Conservation (phyloP, 64 coral and sea anemone genomes). For the Montipora capricornis region DNA sequence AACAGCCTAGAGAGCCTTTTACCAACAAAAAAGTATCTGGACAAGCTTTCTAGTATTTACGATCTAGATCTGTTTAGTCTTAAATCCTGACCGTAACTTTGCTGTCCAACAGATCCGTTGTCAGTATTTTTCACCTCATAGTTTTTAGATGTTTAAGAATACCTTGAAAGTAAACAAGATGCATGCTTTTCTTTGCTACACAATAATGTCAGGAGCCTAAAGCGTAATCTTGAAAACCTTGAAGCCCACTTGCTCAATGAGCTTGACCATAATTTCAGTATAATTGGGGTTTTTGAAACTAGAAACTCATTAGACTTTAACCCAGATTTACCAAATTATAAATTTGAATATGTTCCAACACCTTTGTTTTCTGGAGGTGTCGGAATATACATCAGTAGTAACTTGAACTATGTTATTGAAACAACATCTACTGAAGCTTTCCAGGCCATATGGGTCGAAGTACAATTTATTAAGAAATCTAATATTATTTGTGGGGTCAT, state of each 20-base stretch:
- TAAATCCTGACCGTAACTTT: slow-evolving; percentile 6
- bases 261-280: not conserved
- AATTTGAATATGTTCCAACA: not conserved
- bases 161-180: not conserved
- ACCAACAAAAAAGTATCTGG: slow-evolving; percentile 8
- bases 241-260: not conserved
- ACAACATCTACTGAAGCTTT: not conserved
- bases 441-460: not conserved
- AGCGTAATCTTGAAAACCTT: not conserved
- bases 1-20: not conserved
- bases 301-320: not conserved
- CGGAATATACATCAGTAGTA: not conserved
- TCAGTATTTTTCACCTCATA: slow-evolving; percentile 29
- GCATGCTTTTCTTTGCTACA: not conserved
- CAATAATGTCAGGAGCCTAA: slow-evolving; percentile 3
- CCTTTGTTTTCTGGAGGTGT: not conserved
- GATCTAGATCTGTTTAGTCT: not conserved
- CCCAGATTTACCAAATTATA: not conserved
- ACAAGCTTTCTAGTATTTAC: not conserved
- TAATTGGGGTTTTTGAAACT: not conserved
- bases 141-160: slow-evolving; percentile 25
- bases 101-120: not conserved
- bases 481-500: slow-evolving; percentile 3
- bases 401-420: slow-evolving; percentile 1
- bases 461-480: not conserved